Base-by-base conservation (phyloP, 2,113 vertebrate genomes). In the Calonectris borealis region DNA sequence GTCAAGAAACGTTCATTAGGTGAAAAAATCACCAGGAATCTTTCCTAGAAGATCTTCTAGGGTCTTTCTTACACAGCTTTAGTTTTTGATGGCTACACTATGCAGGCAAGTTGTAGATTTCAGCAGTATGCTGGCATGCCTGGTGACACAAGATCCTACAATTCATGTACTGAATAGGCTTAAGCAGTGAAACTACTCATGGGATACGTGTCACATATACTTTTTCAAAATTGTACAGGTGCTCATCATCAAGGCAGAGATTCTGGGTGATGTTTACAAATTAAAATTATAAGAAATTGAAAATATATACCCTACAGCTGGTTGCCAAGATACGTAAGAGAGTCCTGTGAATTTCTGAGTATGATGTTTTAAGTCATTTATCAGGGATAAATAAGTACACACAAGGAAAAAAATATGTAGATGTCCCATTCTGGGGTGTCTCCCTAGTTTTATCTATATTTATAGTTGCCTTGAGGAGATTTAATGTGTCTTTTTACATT, bases 161-260 rank as follows among this genome's bases (percentile, higher is more conserved):
- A 10, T 44, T 86, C 6, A 25, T 17, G 3, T 52, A 32, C 9
- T 61, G 13, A 75, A 21, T 34, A 48, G 2, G 13, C 11, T 17
- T 62, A 48, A 49, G 25, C 18, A 75, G 20, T 42, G 3, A 52
- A 87, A 79, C 49, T 38, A 38, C 11, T 52, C 13, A 32, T 31
- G 21, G 19, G 24, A 81, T 9, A 34, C 3, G 2, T 25, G 9
- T n/a, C 71, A 40, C 9, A n/a, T 8, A 16, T 9, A 36, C 7
- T 52, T 86, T 52, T 70, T 27, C n/a, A 85, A 42, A 75, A 55
- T 9, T 42, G 1, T 57, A 25, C 7, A 6, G 3, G 10, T n/a
- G 8, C 1, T 61, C 1, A 48, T n/a, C 9, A 62, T 40, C 12
- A 49, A 2, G 0, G 21, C 57, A 62, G 13, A 40, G 12, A 6